Percentiles rank a stretch among this genome's conserved stretches.
phyloP scores from a whole-genome alignment of 2,113 vertebrate species.

The Macrotus californicus region DNA sequence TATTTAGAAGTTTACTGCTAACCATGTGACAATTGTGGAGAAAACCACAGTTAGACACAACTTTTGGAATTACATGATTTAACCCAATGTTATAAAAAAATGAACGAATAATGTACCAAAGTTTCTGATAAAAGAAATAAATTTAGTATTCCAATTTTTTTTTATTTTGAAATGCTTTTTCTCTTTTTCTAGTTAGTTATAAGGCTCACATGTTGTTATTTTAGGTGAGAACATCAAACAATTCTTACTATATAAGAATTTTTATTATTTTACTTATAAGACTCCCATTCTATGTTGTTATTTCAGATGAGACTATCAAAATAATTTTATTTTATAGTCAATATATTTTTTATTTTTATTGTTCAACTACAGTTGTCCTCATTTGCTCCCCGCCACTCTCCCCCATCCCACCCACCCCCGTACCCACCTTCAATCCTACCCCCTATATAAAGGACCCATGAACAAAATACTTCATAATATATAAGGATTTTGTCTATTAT shows the following conservation, averaged over 20 bases:
- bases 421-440: no score
- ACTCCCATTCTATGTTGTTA: background rate
- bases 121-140: background rate
- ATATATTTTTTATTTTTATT: no score
- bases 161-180: background rate
- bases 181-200: background rate
- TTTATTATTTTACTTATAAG: no score
- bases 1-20: background rate
- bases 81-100: background rate
- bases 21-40: background rate
- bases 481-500: background rate
- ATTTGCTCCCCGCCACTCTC: no score
- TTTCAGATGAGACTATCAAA: slow-evolving; percentile 6
- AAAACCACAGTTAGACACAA: background rate
- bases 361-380: no score
- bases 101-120: background rate
- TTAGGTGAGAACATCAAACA: no score
- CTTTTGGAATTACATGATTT: background rate
- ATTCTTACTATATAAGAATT: no score
- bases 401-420: no score
- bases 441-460: no score
- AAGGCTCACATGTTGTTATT: background rate
- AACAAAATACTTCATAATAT: background rate
- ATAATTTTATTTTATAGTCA: background rate
- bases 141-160: background rate